A percentile compares a stretch with the other conserved stretches of the same genome.
These are phyloP conservation scores for Eupithecia vulgata DNA, from an alignment of 2,888 invertebrate genomes.

Conservation along the genomic window DNA sequence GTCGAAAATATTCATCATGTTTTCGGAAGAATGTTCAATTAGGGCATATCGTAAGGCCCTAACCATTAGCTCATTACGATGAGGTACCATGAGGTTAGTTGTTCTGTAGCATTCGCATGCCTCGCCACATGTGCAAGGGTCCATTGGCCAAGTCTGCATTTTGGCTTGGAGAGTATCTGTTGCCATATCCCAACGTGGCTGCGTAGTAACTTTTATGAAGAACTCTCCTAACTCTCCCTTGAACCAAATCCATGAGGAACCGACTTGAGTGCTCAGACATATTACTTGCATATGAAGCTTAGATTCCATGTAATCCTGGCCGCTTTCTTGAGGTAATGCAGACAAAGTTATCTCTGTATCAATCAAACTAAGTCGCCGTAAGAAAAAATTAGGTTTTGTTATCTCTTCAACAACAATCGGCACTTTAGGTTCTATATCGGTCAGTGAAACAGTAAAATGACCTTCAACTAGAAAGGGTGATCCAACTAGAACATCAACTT, in stretches of 20 bases:
- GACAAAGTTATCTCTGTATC: constrained; percentile 66
- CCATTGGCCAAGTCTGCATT: constrained; percentile 68
- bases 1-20: constrained; percentile 74
- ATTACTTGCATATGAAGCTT: constrained; percentile 70
- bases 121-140: constrained; percentile 74
- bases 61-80: constrained; percentile 73
- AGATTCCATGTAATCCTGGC: constrained; percentile 61
- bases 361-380: constrained; percentile 67
- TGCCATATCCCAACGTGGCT: constrained; percentile 73
- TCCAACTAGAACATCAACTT: constrained; percentile 67
- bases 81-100: constrained; percentile 67
- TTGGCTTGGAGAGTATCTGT: constrained; percentile 68
- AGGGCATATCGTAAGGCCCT: constrained; percentile 71
- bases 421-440: constrained; percentile 68
- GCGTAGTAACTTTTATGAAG: constrained; percentile 70
- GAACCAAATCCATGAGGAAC: constrained; percentile 76
- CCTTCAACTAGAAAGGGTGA: constrained; percentile 65
- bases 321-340: constrained; percentile 59
- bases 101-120: constrained; percentile 75
- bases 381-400: constrained; percentile 59
- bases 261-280: constrained; percentile 69
- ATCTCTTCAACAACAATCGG: constrained; percentile 61
- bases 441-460: constrained; percentile 59
- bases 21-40: constrained; percentile 67
- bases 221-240: constrained; percentile 71